Base-by-base conservation (phyloP, 2,797 vertebrate species). In the Synanceia verrucosa region DNA sequence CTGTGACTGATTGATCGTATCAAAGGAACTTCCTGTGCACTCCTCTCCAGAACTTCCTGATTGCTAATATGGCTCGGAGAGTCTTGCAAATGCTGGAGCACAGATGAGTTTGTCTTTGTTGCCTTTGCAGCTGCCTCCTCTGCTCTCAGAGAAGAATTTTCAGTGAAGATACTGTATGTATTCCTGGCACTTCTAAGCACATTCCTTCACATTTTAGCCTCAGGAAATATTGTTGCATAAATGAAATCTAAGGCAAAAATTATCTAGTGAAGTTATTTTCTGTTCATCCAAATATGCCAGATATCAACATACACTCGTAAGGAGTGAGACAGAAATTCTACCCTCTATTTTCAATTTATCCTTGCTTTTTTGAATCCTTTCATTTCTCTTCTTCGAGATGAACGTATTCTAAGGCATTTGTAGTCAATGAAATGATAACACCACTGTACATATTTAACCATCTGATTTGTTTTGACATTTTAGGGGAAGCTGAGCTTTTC, bases 1-100 rank as follows among this genome's bases (percentile, higher is more conserved):
- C 81, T 78, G 73, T 31, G 76, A 57, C 23, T 82, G 85, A 88
- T 87, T 89, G 82, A 90, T 88, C 65, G 23, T 83, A 88, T 90
- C 85, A 88, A 75, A 82, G 75, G 6, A 16, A 78, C 85, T 91
- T 90, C 86, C 81, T 83, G 78, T 21, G 63, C 36, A 13, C 82
- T 83, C 74, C 73, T 80, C 81, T 65, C 43, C 52, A 66, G 6
- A 69, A 81, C 84, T 83, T 88, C 81, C 88, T 88, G 89, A 89
- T 88, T 88, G 79, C 84, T 69, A 46, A 70, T 65, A 62, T 63
- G 57, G 76, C 66, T 76, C 11, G 55, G 29, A 83, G 71, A 85
- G 47, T 63, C 72, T 52, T 78, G 70, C 67, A 77, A 83, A 84
- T 58, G 73, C 57, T 18, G 24, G 0, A 14, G 56, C 39, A 23